Evolutionary conservation across 2,888 invertebrate genomes (phyloP).

Genomic region (Drosophila incognita): DNA sequence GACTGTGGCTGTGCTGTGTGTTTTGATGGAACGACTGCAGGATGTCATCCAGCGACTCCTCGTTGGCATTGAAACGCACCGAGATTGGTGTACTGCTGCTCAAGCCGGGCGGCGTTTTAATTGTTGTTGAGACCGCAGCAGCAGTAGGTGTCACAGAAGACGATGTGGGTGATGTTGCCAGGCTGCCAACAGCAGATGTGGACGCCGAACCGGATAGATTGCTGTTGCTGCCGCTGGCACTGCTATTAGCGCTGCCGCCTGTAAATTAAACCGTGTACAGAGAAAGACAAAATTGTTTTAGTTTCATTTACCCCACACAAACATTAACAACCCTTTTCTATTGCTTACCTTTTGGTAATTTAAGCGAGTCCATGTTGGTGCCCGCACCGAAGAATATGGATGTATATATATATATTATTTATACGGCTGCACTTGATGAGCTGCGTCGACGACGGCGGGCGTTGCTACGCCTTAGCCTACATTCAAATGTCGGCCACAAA

Average conservation of each 20-base stretch:
- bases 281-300: constrained; percentile 2
- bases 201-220: constrained; percentile 67
- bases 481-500: constrained; percentile 52
- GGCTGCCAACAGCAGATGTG: constrained; percentile 59
- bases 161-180: constrained; percentile 71
- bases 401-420: constrained; percentile 31
- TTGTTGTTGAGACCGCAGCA: constrained; percentile 9
- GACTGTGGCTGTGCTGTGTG: constrained; percentile 60
- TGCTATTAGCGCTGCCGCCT: constrained; percentile 66
- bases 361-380: constrained; percentile 83
- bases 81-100: constrained; percentile 82
- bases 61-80: constrained; percentile 85
- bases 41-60: constrained; percentile 84
- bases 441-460: constrained; percentile 39
- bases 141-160: constrained; percentile 39
- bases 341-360: constrained; percentile 83
- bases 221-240: constrained; percentile 75
- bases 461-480: constrained; percentile 66
- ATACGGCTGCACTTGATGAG: constrained; percentile 74
- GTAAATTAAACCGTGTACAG: background rate
- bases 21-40: constrained; percentile 83
- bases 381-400: constrained; percentile 47
- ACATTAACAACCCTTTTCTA: background rate
- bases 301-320: background rate
- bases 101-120: constrained; percentile 75